Evolutionary conservation across 2,797 vertebrate genomes (phyloP), one percentile per base, ranked within the genome.

Genomic region (Sebastes vulpes): DNA sequence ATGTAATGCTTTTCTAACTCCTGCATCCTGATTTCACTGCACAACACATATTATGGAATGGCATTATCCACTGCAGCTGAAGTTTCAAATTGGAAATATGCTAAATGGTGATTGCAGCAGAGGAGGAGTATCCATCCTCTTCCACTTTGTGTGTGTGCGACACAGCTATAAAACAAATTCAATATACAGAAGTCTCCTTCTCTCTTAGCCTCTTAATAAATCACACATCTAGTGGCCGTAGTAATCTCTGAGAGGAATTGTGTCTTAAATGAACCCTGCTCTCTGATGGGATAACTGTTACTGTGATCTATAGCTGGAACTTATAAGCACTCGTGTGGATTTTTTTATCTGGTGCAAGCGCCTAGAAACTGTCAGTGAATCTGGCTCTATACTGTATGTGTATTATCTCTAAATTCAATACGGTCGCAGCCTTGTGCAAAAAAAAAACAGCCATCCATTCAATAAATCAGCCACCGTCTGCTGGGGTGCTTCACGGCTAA

Each of bases 121-220:
- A 78, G 60, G 38, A 65, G 74, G 69, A 42, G 60, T 35, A 89
- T 87, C 73, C 61, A 53, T 77, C 83, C 29, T 20, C 50, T 69
- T 71, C 53, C 84, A 80, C 46, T 86, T 53, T 83, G 60, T 72
- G 63, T 65, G 42, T 72, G 70, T 56, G 35, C 35, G 83, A 79
- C 66, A 65, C 74, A 65, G 69, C 83, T 38, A 85, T 92, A 89
- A 93, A 92, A 82, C 65, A 66, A 76, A 87, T 77, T 71, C 82
- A 84, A 60, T 80, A 76, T 16, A 65, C 23, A 77, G 71, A 68
- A 66, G 67, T 79, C 61, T 21, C 38, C 32, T 10, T 9, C 12
- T 9, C 52, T 21, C 23, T 67, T 21, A 79, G 54, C 63, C 65
- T 67, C 0, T 0, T n/a, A 4, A 76, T 93, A 83, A 90, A 92